Percentiles rank a stretch among this genome's conserved stretches.
Evolutionary conservation across 2,888 invertebrate genomes (phyloP).

Genomic region (Hypsopygia costalis): DNA sequence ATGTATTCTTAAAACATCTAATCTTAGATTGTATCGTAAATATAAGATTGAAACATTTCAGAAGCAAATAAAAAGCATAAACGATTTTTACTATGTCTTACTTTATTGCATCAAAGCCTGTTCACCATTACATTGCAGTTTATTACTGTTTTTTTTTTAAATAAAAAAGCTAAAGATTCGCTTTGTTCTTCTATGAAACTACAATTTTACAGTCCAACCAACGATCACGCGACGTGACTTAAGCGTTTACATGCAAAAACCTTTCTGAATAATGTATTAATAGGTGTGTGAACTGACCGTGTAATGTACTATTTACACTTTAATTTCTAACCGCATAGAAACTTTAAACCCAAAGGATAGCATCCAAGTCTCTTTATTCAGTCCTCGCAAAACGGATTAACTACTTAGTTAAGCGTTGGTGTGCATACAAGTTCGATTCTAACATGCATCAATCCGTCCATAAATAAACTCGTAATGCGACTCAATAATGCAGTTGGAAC

Average conservation of each 20-base stretch:
- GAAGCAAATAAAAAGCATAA: too few species aligned
- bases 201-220: slow-evolving; percentile 4
- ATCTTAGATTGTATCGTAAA: too few species aligned
- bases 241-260: slow-evolving; percentile 25
- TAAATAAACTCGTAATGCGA: slow-evolving; percentile 36
- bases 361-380: not conserved
- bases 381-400: not conserved
- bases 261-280: slow-evolving; percentile 40
- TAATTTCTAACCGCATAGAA: not conserved
- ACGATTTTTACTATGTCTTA: too few species aligned
- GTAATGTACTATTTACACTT: slow-evolving; percentile 23
- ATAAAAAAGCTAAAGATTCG: not conserved
- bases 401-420: slow-evolving; percentile 3
- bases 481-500: slow-evolving; percentile 41
- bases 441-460: slow-evolving; percentile 4
- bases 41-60: too few species aligned
- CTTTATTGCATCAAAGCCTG: too few species aligned
- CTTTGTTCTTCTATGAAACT: slow-evolving; percentile 5
- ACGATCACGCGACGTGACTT: slow-evolving; percentile 14
- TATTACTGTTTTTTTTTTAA: slow-evolving; percentile 1
- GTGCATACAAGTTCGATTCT: not conserved
- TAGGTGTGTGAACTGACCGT: slow-evolving; percentile 32
- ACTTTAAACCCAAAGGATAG: slow-evolving; percentile 5
- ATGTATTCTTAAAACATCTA: too few species aligned
- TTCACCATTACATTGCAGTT: too few species aligned